Evolutionary conservation across 2,888 invertebrate genomes (phyloP), one percentile per base, ranked within the genome.

Genomic region (Coronaproctus castanopsis): DNA sequence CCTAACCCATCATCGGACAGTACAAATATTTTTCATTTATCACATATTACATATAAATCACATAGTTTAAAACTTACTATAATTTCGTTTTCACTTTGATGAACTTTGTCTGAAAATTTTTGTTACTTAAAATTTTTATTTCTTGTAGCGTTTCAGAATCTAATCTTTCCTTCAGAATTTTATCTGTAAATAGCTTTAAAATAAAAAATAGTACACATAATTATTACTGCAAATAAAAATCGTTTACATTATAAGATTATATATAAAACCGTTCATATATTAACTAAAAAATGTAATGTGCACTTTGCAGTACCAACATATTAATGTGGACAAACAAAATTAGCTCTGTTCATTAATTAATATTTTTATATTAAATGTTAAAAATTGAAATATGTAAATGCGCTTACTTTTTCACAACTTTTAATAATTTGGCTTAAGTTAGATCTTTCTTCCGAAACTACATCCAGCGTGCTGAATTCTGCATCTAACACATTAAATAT

Each of bases 21-120:
- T n/a, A n/a, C n/a, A n/a, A n/a, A n/a, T n/a, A n/a, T n/a, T n/a
- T n/a, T n/a, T n/a, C n/a, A n/a, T n/a, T n/a, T n/a, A n/a, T n/a
- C n/a, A n/a, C n/a, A n/a, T n/a, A n/a, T n/a, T n/a, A n/a, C n/a
- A n/a, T n/a, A n/a, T n/a, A n/a, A n/a, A n/a, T n/a, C n/a, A n/a
- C n/a, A n/a, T n/a, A n/a, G n/a, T n/a, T 23, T 52, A 23, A n/a
- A 20, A 86, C 92, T 83, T 79, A 95, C 93, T 93, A 97, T 69
- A 97, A 76, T 74, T 93, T 92, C 55, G 97, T 97, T 77, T 96
- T 97, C 61, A 92, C 87, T 80, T 93, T 93, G 68, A 97, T 95
- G 73, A 93, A 95, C 72, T 91, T 93, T 54, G 89, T 88, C 72
- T 88, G 87, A 74, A 90, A 90, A 66, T 82, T 85, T 70, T 86